Evolutionary conservation across 2,888 invertebrate species (phyloP).

Genomic region (Tricholauxania praeusta): DNA sequence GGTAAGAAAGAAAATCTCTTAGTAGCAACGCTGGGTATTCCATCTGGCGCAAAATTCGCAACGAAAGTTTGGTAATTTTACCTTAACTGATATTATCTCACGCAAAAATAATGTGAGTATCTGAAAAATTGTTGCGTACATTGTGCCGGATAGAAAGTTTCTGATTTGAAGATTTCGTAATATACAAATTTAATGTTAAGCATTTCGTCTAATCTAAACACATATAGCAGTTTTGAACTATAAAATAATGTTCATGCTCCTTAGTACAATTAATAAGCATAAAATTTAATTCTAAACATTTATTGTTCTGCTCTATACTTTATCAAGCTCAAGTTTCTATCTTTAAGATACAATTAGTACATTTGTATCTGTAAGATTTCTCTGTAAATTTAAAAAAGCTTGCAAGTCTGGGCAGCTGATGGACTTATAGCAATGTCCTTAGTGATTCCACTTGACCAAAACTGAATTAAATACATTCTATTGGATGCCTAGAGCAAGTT

Average conservation of each 20-base stretch:
- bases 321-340: slow-evolving; percentile 29
- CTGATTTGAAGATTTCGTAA: too few relatives aligned
- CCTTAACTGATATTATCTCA: too few relatives aligned
- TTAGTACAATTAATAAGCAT: slow-evolving; percentile 5
- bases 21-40: too few relatives aligned
- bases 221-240: slow-evolving; percentile 34
- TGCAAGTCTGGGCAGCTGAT: slow-evolving; percentile 68
- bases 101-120: too few relatives aligned
- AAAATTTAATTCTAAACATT: slow-evolving; percentile 28
- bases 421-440: slow-evolving; percentile 59
- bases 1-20: too few relatives aligned
- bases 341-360: slow-evolving; percentile 52
- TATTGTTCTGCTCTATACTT: slow-evolving; percentile 22
- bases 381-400: slow-evolving; percentile 55
- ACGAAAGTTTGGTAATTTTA: too few relatives aligned
- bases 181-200: not conserved
- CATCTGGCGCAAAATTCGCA: too few relatives aligned
- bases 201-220: slow-evolving; percentile 43
- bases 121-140: too few relatives aligned
- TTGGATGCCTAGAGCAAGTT: not conserved
- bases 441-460: slow-evolving; percentile 24
- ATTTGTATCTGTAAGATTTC: slow-evolving; percentile 53
- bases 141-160: too few relatives aligned
- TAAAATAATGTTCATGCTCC: slow-evolving; percentile 20
- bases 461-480: not conserved